phyloP scores from a whole-genome alignment of 1,140 invertebrate genomes.

The Spodoptera litura region DNA sequence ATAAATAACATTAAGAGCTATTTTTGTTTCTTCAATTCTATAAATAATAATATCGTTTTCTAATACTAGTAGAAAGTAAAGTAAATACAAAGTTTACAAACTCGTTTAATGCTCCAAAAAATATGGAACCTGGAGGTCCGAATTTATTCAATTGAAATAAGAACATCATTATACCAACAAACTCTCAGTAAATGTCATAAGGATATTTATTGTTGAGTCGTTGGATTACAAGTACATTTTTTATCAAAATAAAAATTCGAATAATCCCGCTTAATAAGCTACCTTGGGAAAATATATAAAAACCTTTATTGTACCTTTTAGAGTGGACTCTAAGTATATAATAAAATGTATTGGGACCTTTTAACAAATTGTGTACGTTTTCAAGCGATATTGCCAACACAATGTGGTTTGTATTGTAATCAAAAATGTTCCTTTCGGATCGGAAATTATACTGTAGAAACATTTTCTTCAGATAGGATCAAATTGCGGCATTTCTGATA shows the following conservation, averaged over 20 bases:
- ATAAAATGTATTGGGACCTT: conserved; percentile 14
- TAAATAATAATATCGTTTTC: too few relatives aligned
- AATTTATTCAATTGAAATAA: too few relatives aligned
- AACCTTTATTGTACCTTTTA: conserved; percentile 10
- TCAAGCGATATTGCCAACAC: conserved; percentile 13
- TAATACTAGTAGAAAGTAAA: too few relatives aligned
- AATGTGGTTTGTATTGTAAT: conserved; percentile 20
- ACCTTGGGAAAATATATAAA: conserved; percentile 16
- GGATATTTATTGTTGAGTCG: too few relatives aligned
- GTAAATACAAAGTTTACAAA: too few relatives aligned
- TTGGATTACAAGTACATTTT: not conserved
- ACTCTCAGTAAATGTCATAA: not conserved
- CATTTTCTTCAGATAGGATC: not conserved
- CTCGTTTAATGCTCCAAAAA: too few relatives aligned
- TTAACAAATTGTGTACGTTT: conserved; percentile 24
- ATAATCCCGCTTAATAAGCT: conserved; percentile 1
- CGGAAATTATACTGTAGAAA: not conserved
- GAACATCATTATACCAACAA: not conserved
- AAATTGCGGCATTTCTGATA: not conserved
- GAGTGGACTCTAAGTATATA: not conserved
- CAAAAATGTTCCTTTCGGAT: conserved; percentile 7
- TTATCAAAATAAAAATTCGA: conserved; percentile 1
- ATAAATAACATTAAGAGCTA: too few relatives aligned
- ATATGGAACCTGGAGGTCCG: too few relatives aligned
- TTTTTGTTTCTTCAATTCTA: too few relatives aligned